Evolutionary conservation across 2,888 invertebrate species (phyloP), one percentile per base, ranked within the genome.

Genomic region (Caenorhabditis becei): DNA sequence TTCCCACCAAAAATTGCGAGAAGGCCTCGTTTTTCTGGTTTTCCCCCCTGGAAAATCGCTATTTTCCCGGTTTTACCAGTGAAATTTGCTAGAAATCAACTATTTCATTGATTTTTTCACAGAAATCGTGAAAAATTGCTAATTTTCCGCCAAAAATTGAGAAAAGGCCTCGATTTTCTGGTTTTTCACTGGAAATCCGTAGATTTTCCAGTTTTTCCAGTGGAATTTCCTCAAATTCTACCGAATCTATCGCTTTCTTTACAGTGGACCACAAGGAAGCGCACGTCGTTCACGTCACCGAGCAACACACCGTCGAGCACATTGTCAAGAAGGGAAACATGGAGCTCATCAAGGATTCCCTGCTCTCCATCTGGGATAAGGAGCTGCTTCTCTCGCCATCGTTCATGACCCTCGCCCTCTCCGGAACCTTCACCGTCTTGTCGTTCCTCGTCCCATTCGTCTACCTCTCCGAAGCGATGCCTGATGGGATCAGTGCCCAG

Each of bases 381-480:
- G 94, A 94, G 69, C 93, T 98, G 0, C 93, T 98, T 71, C 94
- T 94, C 91, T 96, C 96, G 37, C 95, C 95, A 0, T 95, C 96
- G 0, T 98, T 98, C 92, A 93, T 96, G 79, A 93, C 97, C 53
- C 93, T 98, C 56, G 95, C 96, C 4, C 87, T 96, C 37, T 95
- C 96, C 83, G 97, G 97, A 24, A 95, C 96, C 89, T 94, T 97
- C 83, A 97, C 97, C 0, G 95, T 97, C 94, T 94, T 96, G 93
- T 97, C 97, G 88, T 96, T 97, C 93, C 97, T 96, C 91, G 95
- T 97, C 14, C 97, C 97, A 0, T 97, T 95, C 91, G 94, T 95
- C 92, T 97, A 94, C 89, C 92, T 96, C 72, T 95, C 96, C 20
- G 88, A 86, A 70, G 88, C 95, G 85, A 95, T 95, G 87, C 7